Conservation (phyloP, 2,113 vertebrate species). For the Cynocephalus volans region DNA sequence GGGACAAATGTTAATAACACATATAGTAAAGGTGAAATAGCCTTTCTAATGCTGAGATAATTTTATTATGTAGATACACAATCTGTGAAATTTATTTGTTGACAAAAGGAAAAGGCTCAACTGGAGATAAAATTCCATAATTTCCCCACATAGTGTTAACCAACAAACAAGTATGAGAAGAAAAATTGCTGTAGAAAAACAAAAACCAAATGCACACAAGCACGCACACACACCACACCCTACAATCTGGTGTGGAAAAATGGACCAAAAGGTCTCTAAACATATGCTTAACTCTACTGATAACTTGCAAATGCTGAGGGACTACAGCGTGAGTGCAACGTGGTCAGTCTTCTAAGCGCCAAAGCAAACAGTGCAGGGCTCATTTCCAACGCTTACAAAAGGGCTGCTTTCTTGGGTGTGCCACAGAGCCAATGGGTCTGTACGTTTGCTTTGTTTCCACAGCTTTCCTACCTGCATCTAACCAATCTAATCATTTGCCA, state of each 20-base stretch:
- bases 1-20: neutral
- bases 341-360: neutral
- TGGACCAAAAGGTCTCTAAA: neutral
- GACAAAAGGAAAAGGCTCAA: constrained; percentile 7
- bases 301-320: neutral
- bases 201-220: neutral
- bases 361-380: neutral
- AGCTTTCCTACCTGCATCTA: constrained; percentile 19
- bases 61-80: neutral
- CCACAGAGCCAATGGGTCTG: neutral
- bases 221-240: neutral
- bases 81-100: neutral
- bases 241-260: neutral
- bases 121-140: constrained; percentile 10
- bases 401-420: neutral
- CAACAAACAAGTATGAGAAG: neutral
- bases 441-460: neutral
- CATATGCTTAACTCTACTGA: neutral
- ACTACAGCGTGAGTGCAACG: neutral
- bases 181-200: neutral
- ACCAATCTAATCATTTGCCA: constrained; percentile 47
- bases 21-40: neutral
- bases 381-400: neutral
- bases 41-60: neutral
- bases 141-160: neutral